Evolutionary conservation across 1,140 invertebrate species (phyloP).

Genomic region (Camponotus pennsylvanicus): DNA sequence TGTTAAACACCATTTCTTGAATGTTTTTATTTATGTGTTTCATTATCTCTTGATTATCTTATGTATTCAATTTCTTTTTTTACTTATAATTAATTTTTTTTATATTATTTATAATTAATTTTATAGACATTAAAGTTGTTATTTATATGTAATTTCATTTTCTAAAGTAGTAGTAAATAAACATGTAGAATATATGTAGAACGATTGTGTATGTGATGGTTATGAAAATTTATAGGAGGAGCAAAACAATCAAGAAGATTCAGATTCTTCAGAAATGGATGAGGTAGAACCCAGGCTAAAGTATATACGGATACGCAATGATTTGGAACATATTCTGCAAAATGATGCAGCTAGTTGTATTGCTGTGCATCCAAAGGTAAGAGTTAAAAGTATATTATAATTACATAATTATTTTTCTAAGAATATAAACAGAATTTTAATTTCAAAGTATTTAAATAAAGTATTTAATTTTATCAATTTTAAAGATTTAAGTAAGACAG

Average conservation of each 20-base stretch:
- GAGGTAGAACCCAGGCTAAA: slow-evolving; percentile 97
- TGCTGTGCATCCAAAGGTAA: slow-evolving; percentile 96
- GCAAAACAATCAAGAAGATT: slow-evolving; percentile 82
- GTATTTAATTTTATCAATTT: background rate
- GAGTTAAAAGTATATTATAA: background rate
- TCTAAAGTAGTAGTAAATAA: background rate
- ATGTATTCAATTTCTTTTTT: background rate
- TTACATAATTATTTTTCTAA: background rate
- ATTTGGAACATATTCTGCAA: slow-evolving; percentile 93
- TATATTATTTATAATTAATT: background rate
- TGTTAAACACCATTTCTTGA: background rate
- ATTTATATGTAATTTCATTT: background rate
- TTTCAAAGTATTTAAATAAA: slow-evolving; percentile 33
- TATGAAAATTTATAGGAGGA: slow-evolving; percentile 67
- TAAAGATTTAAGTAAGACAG: background rate
- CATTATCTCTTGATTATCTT: background rate
- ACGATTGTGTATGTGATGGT: background rate
- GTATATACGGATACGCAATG: slow-evolving; percentile 95
- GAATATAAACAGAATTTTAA: background rate
- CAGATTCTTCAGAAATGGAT: slow-evolving; percentile 85
- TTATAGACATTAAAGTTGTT: background rate
- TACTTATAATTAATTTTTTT: background rate
- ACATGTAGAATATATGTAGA: background rate
- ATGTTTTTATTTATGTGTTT: background rate
- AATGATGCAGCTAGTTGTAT: slow-evolving; percentile 97